These are phyloP conservation scores for Glaucopsyche alexis DNA, from an alignment of 2,888 invertebrate species.

Conservation along the genomic window DNA sequence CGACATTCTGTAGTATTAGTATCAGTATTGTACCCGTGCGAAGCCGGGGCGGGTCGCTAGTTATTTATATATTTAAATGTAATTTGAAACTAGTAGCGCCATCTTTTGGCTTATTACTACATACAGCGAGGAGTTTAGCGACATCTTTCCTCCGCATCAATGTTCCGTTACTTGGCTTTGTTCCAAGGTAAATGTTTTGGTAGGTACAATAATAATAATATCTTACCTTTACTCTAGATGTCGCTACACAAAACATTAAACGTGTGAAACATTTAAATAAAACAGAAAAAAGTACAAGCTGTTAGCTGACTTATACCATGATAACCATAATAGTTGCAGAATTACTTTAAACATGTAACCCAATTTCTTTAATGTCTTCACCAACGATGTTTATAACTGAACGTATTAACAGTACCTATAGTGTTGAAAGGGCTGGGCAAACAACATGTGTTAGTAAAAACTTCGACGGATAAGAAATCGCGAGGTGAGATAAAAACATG, in stretches of 20 bases:
- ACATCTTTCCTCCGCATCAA: constrained; percentile 32
- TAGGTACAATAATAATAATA: background rate
- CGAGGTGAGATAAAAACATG: background rate
- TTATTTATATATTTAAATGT: too few species aligned
- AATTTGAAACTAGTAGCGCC: background rate
- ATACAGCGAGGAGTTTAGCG: constrained; percentile 23
- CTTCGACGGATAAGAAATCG: background rate
- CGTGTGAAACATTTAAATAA: background rate
- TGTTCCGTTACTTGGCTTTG: constrained; percentile 19
- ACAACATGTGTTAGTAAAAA: constrained; percentile 1
- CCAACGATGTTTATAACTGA: background rate
- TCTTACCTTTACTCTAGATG: background rate
- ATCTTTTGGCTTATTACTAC: background rate
- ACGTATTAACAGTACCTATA: background rate
- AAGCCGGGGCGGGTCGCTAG: too few species aligned
- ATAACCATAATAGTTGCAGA: background rate
- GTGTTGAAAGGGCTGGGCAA: background rate
- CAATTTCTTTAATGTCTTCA: background rate
- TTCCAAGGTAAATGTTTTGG: constrained; percentile 26
- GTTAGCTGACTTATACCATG: background rate
- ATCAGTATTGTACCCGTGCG: too few species aligned
- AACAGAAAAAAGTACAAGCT: background rate
- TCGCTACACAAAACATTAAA: background rate
- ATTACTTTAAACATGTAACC: background rate
- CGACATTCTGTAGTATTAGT: too few species aligned